phyloP scores from a whole-genome alignment of 2,888 invertebrate genomes.

The Abrostola triplasia region DNA sequence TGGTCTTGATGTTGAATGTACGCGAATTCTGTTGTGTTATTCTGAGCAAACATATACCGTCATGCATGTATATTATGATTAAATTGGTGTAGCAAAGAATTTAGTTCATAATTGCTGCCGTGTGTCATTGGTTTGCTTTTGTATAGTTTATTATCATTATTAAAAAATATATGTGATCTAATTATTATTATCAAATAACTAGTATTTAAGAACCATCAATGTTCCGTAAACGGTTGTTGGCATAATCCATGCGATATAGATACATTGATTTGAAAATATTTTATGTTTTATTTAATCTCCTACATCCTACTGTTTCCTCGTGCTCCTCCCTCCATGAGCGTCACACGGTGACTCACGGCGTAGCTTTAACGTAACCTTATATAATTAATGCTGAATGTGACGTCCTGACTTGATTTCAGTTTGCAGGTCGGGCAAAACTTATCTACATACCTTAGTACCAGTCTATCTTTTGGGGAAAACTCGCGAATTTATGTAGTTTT shows the following conservation, averaged over 20 bases:
- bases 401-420: too few species aligned
- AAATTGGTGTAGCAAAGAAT: neutral
- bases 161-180: slow-evolving; percentile 73
- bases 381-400: too few species aligned
- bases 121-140: slow-evolving; percentile 56
- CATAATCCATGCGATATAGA: slow-evolving; percentile 63
- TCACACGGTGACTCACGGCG: too few species aligned
- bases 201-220: slow-evolving; percentile 68
- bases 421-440: too few species aligned
- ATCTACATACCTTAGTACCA: too few species aligned
- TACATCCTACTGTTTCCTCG: neutral
- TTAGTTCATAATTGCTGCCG: slow-evolving; percentile 24
- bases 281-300: slow-evolving; percentile 11
- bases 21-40: neutral
- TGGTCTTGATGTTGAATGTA: slow-evolving; percentile 1
- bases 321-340: too few species aligned
- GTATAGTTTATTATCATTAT: slow-evolving; percentile 62
- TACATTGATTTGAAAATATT: slow-evolving; percentile 56
- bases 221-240: slow-evolving; percentile 67
- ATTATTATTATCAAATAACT: slow-evolving; percentile 65
- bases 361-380: neutral
- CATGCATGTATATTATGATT: too few species aligned
- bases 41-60: neutral
- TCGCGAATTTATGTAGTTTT: too few species aligned
- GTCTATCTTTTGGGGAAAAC: too few species aligned